phyloP scores from a whole-genome alignment of 2,888 invertebrate species.

The Lepas anatifera region DNA sequence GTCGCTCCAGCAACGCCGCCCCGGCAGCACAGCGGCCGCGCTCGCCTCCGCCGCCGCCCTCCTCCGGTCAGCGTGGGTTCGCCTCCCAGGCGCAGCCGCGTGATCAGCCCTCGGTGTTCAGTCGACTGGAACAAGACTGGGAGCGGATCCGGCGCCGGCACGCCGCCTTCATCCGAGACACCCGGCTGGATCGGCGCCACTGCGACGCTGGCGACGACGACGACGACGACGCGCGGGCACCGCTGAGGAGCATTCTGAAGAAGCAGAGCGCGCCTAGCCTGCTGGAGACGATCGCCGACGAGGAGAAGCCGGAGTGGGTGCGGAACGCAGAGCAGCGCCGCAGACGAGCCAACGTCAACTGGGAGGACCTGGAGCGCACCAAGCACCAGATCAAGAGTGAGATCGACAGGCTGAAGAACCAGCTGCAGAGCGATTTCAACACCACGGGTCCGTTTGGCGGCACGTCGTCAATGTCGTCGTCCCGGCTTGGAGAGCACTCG shows the following conservation, averaged over 20 bases:
- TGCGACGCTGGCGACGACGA: no score
- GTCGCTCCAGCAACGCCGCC: slow-evolving; percentile 70
- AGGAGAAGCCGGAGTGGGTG: slow-evolving; percentile 14
- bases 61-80: no score
- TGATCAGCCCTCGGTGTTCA: neutral
- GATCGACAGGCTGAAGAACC: neutral
- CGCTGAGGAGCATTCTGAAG: neutral
- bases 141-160: neutral
- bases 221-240: neutral
- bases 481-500: slow-evolving; percentile 25
- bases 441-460: neutral
- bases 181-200: neutral
- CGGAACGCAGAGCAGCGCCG: neutral
- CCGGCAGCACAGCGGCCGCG: neutral
- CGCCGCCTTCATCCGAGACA: neutral
- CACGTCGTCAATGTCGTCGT: neutral
- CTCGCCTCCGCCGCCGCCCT: no score
- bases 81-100: neutral
- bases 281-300: slow-evolving; percentile 28
- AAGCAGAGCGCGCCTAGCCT: neutral
- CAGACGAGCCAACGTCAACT: neutral
- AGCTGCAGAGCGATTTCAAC: neutral
- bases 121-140: neutral
- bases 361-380: slow-evolving; percentile 17
- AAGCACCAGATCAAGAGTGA: neutral